Base-by-base conservation (phyloP, 2,888 invertebrate species). In the Chymomyza procnemis region DNA sequence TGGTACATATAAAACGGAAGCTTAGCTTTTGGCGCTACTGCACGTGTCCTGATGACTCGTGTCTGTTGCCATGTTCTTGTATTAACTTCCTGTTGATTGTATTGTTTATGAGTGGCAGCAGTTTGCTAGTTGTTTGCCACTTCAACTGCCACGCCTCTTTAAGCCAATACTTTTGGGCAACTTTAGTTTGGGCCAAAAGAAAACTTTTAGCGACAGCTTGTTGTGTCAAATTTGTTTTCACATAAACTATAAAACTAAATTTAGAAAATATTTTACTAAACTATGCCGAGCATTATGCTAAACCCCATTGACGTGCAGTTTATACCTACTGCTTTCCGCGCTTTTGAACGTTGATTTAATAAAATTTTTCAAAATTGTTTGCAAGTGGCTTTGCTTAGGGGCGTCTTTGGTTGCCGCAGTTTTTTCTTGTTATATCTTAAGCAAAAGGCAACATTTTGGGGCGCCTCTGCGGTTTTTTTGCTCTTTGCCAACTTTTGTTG, bases 1-100 rank as follows among this genome's bases (percentile, higher is more conserved):
- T n/a, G 6, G 6, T n/a, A 54, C 56, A 56, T 21, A 30, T 30
- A 26, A 26, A 56, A 14, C 56, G 56, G 56, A 56, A 56, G 56
- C 16, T 56, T 30, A n/a, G 56, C 34, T 30, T 56, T 56, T 56
- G 56, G 26, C 30, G 30, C 30, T 54, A 18, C 54, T 54, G 54
- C 54, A 21, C 54, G 22, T 54, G 54, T 21, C 4, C 54, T 21
- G 54, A 14, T 21, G 19, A 21, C 19, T 54, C 50, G 16, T 50
- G 50, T 50, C 50, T 16, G 16, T 2, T 54, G 19, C 30, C n/a
- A 21, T 30, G n/a, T 76, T 64, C 64, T 60, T 71, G 74, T 58
- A 71, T 56, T 67, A 65, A 72, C 76, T 69, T 76, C 76, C 76
- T 74, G 77, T 74, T 74, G 77, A 76, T 76, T 76, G 76, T 76